Evolutionary conservation across 2,888 invertebrate species (phyloP), one percentile per base, ranked within the genome.

Genomic region (Epirrita christyi): DNA sequence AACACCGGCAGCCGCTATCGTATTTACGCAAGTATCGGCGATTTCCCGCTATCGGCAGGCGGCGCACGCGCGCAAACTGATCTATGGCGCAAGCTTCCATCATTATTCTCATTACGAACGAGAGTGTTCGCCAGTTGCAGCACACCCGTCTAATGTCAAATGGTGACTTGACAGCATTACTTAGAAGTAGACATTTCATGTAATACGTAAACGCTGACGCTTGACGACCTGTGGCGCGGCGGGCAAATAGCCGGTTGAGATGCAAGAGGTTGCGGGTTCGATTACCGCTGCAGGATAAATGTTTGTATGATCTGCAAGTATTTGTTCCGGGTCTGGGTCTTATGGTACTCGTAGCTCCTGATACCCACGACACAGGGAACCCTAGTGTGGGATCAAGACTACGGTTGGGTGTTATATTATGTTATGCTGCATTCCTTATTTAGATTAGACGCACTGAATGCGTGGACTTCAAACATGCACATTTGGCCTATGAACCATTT

Each of bases 21-120:
- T 76, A 81, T 85, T 91, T 89, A 88, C 89, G 91, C 90, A 91
- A 91, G 86, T 81, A 80, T 78, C 73, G 77, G 75, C 79, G 82
- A 83, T 85, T 85, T 84, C 80, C 81, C 82, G 80, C 81, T 76
- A 85, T 84, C 85, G 80, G 75, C 80, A 80, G 72, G 73, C 82
- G 49, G 80, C 76, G 85, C 85, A 82, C 88, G 85, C 86, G 85
- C 78, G 66, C 70, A 66, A 74, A 68, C 76, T 64, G 67, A 80
- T 82, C 76, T 80, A 77, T 86, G 85, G 81, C 83, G 85, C 81
- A 86, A 86, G 78, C 74, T 83, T 84, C 86, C 83, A 87, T 90
- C 88, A 85, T 86, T 88, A 88, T 86, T 85, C 83, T 84, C 83
- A 86, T 86, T 87, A 84, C 81, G 76, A 78, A 72, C 76, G 73